Base-by-base conservation (phyloP, 1,140 invertebrate species). In the Pseudomyrmex pallidus region DNA sequence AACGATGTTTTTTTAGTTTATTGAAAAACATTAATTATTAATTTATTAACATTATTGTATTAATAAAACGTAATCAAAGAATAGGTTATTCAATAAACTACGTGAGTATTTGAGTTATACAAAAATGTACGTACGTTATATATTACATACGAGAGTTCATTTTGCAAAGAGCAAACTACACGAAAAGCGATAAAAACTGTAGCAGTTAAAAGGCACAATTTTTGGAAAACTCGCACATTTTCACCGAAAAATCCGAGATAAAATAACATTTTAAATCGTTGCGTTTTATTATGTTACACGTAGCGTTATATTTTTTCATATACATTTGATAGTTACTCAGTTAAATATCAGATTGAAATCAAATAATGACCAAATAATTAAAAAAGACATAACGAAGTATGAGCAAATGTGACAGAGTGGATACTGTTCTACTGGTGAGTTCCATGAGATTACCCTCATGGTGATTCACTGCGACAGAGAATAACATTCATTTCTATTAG, bases 401-500 rank as follows among this genome's bases (percentile, higher is more conserved):
- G 8, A 52, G n/a, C 20, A 17, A 22, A 70, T n/a, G n/a, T 44
- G 44, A 5, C 10, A 67, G 10, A n/a, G 10, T 9, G 50, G 46
- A 68, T 22, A 44, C 15, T 25, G 48, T 57, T 57, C 48, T 2
- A 2, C 35, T n/a, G 63, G 25, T 57, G 52, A 59, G 2, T 59
- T 72, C 22, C 22, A 17, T 20, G 22, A 48, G 8, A 80, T 70
- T n/a, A 35, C 10, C 10, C 22, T 70, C 20, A 46, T 5, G 35
- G 46, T 48, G 15, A 17, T 35, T 9, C 5, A 48, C 35, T 13
- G 46, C 48, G 44, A 15, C n/a, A 54, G 15, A 12, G 50, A 13
- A 35, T 82, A 82, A 84, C 66, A 64, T 89, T 89, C 85, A 80
- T 90, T 90, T 89, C 84, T 88, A 90, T 90, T 90, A 90, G 82